Base-by-base conservation (phyloP, 2,888 invertebrate genomes). In the Drosophila nr. perissopoda region DNA sequence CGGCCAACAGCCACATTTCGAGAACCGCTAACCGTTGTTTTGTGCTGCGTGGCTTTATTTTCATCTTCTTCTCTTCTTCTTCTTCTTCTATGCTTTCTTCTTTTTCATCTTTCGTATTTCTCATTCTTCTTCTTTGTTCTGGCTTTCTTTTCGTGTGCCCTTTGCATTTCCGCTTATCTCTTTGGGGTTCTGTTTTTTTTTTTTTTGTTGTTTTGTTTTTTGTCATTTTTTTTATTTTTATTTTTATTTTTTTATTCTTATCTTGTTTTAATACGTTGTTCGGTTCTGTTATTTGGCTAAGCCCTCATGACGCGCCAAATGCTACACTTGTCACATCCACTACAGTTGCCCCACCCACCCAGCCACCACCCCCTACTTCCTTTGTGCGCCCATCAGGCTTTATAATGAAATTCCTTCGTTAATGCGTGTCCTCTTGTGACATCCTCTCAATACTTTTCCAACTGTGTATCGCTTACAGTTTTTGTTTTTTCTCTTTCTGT, bases 381-480 rank as follows among this genome's bases (percentile, higher is more conserved):
- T 18, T 45, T 36, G 16, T 25, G 36, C 59, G 33, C 62, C 54
- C 51, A 61, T 52, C 66, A 67, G 72, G 72, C 48, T 81, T 69
- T 81, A 72, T 81, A 81, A 78, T 81, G 73, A 78, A 81, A 78
- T 78, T 49, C 73, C 68, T 69, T 58, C 78, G 72, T 68, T 81
- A 78, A 81, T 78, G 78, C 60, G 78, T 72, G 73, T 81, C 78
- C 82, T 68, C 72, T 68, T 67, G 72, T 81, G 81, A 77, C 77
- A 73, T 77, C 67, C 73, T 72, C 81, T 81, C 78, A 78, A 77
- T 81, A 81, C 78, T 77, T 72, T 57, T 53, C 61, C 77, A 76
- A 65, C 59, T 76, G 65, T 70, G 63, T 80, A 77, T 77, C 77
- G 64, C 52, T 76, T 75, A 76, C 80, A 80, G 45, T 54, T 63